Evolutionary conservation across 2,797 vertebrate genomes (phyloP), one percentile per base, ranked within the genome.

Genomic region (Amazona finschi): DNA sequence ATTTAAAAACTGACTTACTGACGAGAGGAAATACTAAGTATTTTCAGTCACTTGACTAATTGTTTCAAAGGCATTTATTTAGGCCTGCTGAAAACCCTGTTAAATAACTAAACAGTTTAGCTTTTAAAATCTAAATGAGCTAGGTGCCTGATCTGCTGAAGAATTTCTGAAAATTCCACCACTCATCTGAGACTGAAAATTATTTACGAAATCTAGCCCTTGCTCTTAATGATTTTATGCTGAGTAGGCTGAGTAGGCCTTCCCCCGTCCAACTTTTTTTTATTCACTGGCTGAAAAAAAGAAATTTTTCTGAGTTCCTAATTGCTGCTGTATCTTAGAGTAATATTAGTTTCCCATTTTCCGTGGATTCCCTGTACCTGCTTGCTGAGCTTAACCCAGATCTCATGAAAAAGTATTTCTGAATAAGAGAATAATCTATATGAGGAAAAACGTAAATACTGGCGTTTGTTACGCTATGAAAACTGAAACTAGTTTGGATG

Each of bases 31-130:
- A 82, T 82, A 11, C 22, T 64, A 84, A 65, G 58, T 89, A 78
- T 86, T 94, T 93, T 83, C 67, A 66, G 15, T 91, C 50, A 66
- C 88, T 90, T 91, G 47, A 33, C 85, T 90, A 84, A 93, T 86
- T 86, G 47, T 90, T 90, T 94, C 39, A 73, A 38, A 90, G 64
- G 21, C 31, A 65, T 92, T 93, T 87, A 58, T 92, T 93, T 87
- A 58, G 36, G 55, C 60, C 55, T 91, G 46, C n/a, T 91, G 60
- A 73, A 92, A 94, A 58, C 25, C 25, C 58, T 39, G 33, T 75
- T 84, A 81, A 72, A 58, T 80, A 44, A 15, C 12, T 67, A 33
- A 92, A 71, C 5, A 50, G 33, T 28, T 39, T 57, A 46, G 21
- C 49, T 16, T 86, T 58, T 83, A 21, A 80, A 71, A 58, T 76